A percentile compares a stretch with the other conserved stretches of the same genome.
phyloP scores from a whole-genome alignment of 2,113 vertebrate genomes.

The Galeopterus variegatus region DNA sequence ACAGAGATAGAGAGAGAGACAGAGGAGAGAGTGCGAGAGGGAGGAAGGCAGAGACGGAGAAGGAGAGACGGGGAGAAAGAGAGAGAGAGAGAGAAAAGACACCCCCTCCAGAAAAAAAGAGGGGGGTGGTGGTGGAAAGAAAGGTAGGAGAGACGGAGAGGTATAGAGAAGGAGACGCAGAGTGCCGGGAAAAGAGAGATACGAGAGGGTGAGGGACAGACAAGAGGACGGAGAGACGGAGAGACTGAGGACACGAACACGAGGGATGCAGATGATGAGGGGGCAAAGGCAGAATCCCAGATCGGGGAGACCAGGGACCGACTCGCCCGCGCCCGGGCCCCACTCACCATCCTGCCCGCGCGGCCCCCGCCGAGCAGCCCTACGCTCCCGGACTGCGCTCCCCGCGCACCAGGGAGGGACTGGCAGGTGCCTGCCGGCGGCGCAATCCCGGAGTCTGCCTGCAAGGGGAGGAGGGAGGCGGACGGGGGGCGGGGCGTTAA shows the following conservation, averaged over 20 bases:
- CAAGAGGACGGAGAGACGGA: neutral
- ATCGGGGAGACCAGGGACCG: neutral
- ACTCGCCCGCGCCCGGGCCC: neutral
- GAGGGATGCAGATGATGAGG: too few relatives aligned
- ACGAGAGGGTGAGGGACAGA: neutral
- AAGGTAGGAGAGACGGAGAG: neutral
- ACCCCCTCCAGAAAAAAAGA: neutral
- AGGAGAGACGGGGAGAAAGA: neutral
- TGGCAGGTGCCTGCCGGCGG: slow-evolving; percentile 40
- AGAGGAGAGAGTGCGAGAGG: neutral
- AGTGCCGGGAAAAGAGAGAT: neutral
- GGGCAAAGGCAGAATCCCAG: neutral
- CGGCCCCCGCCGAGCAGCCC: slow-evolving; percentile 13
- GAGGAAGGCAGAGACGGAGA: neutral
- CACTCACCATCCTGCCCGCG: slow-evolving; percentile 69
- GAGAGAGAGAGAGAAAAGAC: too few relatives aligned
- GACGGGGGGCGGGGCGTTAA: slow-evolving; percentile 37
- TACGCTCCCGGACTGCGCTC: slow-evolving; percentile 2
- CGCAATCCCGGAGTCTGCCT: slow-evolving; percentile 82
- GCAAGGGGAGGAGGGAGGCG: slow-evolving; percentile 78
- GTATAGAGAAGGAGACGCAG: too few relatives aligned
- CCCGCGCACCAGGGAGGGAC: neutral
- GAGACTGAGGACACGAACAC: neutral
- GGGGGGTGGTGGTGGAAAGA: neutral
- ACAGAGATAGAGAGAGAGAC: neutral